phyloP scores from a whole-genome alignment of 2,888 invertebrate genomes.

The Cylindroiulus punctatus region DNA sequence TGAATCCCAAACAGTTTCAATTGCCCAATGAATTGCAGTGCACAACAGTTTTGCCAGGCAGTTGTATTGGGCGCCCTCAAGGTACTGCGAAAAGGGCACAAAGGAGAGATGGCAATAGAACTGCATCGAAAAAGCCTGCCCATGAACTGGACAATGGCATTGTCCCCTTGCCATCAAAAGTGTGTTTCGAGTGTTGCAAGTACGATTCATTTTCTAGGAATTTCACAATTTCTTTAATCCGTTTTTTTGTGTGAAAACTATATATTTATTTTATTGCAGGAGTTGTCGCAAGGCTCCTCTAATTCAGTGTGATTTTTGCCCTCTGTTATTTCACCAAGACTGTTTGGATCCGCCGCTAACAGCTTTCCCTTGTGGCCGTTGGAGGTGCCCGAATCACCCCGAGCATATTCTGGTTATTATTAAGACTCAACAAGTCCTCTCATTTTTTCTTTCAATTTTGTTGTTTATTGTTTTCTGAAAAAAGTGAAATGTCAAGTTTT shows the following conservation, averaged over 20 bases:
- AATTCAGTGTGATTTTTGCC: constrained; percentile 93
- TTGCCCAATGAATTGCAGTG: constrained; percentile 79
- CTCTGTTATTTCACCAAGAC: constrained; percentile 89
- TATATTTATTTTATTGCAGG: constrained; percentile 65
- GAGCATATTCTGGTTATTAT: constrained; percentile 74
- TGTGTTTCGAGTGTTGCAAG: constrained; percentile 83
- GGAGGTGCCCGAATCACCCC: constrained; percentile 98
- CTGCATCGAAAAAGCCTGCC: constrained; percentile 65
- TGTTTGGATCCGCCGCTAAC: constrained; percentile 94
- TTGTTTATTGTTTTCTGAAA: too few relatives aligned
- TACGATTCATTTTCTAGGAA: constrained; percentile 61
- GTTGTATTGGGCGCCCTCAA: constrained; percentile 40
- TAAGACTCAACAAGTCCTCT: background rate
- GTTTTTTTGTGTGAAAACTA: background rate
- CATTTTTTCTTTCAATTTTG: background rate
- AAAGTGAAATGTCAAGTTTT: too few relatives aligned
- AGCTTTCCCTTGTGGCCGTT: constrained; percentile 84
- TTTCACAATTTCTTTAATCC: background rate
- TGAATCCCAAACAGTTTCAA: constrained; percentile 91
- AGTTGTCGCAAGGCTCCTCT: constrained; percentile 86
- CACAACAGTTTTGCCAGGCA: constrained; percentile 65
- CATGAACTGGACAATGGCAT: constrained; percentile 74
- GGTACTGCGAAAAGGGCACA: constrained; percentile 64
- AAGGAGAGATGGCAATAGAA: constrained; percentile 60
- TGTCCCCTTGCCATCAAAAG: constrained; percentile 83